Evolutionary conservation across 2,113 vertebrate genomes (phyloP).

Genomic region (Opisthocomus hoazin): DNA sequence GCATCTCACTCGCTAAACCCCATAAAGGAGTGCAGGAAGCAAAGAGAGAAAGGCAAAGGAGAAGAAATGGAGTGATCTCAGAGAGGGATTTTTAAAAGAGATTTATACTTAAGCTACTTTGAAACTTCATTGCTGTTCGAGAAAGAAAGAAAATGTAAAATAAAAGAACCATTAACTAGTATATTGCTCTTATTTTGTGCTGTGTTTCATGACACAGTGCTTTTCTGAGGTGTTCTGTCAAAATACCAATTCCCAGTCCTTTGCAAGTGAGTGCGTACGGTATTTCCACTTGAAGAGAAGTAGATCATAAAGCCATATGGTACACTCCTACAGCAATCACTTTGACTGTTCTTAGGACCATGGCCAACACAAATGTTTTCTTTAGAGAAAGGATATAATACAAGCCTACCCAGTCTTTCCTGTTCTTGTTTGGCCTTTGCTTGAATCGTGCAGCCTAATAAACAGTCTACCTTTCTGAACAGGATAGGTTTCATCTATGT

Average conservation of each 20-base stretch:
- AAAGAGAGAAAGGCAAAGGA: background rate
- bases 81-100: background rate
- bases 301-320: background rate
- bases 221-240: slow-evolving; percentile 17
- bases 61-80: background rate
- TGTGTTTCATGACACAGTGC: background rate
- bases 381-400: background rate
- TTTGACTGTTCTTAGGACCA: background rate
- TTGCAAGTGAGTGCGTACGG: background rate
- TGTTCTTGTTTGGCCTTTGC: background rate
- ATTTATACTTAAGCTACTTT: slow-evolving; percentile 5
- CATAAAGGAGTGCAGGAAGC: background rate
- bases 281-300: slow-evolving; percentile 34
- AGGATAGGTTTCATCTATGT: background rate
- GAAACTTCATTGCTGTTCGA: background rate
- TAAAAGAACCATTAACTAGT: slow-evolving; percentile 18
- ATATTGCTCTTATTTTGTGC: background rate
- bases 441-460: background rate
- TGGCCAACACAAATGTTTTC: slow-evolving; percentile 3
- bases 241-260: background rate
- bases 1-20: slow-evolving; percentile 24
- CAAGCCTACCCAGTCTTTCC: background rate
- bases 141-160: slow-evolving; percentile 14
- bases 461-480: background rate
- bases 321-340: background rate